phyloP scores from a whole-genome alignment of 2,113 vertebrate genomes.

The Muntiacus reevesi region DNA sequence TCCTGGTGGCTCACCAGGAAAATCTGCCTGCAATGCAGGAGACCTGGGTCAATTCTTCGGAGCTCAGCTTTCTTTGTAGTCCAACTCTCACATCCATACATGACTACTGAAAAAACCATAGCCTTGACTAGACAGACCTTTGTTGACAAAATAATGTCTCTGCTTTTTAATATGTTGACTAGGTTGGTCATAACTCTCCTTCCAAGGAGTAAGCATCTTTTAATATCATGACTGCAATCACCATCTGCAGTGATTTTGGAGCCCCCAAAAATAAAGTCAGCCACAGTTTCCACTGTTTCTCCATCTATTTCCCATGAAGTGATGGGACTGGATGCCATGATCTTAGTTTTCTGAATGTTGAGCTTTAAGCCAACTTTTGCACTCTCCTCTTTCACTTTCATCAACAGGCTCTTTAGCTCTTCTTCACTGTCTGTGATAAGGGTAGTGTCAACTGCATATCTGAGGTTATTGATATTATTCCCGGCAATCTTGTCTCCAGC shows the following conservation, averaged over 20 bases:
- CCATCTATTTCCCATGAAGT: background rate
- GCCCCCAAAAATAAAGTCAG: background rate
- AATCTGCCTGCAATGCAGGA: background rate
- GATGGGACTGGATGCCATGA: background rate
- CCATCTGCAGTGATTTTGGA: background rate
- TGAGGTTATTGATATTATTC: background rate
- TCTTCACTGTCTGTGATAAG: background rate
- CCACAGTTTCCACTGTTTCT: background rate
- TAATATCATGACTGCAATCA: background rate
- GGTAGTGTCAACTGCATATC: background rate
- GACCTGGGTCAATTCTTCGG: background rate
- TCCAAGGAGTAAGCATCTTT: background rate
- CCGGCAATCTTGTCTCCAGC: background rate
- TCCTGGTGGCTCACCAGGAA: background rate
- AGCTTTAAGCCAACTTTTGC: background rate
- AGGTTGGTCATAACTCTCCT: background rate
- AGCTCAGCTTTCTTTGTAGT: background rate
- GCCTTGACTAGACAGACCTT: fast-evolving
- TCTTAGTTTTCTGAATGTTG: background rate
- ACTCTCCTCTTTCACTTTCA: background rate
- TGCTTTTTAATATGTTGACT: background rate
- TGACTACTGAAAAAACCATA: background rate
- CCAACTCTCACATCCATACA: background rate
- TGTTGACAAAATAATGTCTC: background rate
- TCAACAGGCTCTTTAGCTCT: background rate